Percentiles rank a stretch among this genome's conserved stretches.
Conservation (phyloP, 2,797 vertebrate genomes). For the Trematomus bernacchii region DNA sequence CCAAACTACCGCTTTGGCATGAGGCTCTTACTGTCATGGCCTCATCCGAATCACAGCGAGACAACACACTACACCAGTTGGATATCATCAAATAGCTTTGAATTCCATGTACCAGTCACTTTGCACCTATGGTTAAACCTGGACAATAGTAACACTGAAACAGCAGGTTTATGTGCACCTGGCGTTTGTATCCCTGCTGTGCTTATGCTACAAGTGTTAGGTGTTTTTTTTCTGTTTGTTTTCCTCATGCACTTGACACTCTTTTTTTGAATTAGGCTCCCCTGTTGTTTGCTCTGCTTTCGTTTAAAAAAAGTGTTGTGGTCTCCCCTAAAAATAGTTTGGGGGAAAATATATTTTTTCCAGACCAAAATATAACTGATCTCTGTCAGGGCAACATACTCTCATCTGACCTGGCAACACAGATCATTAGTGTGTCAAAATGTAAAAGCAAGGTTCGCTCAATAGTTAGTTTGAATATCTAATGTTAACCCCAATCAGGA, state of each 20-base stretch:
- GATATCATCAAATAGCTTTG: conserved; percentile 44
- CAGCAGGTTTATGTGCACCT: neutral
- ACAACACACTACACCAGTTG: conserved; percentile 33
- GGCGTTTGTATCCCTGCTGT: neutral
- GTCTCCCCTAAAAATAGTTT: neutral
- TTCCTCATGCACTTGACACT: neutral
- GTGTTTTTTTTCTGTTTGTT: neutral
- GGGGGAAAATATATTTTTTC: too few relatives aligned
- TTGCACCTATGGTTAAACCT: conserved; percentile 9
- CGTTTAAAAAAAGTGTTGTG: neutral
- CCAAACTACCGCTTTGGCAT: conserved; percentile 56
- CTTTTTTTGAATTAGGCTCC: neutral
- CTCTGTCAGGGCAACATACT: too few relatives aligned
- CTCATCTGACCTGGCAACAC: too few relatives aligned
- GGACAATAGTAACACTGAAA: conserved; percentile 12
- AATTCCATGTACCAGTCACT: conserved; percentile 29
- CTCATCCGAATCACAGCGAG: conserved; percentile 58
- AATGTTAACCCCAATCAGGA: too few relatives aligned
- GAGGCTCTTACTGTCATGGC: conserved; percentile 37
- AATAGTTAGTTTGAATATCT: too few relatives aligned
- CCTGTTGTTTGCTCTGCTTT: neutral
- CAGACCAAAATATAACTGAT: too few relatives aligned
- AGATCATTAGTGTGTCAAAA: too few relatives aligned
- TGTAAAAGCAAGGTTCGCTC: too few relatives aligned
- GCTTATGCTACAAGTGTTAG: conserved; percentile 7